Conservation (phyloP, 2,888 invertebrate genomes). For the Volucella bombylans region DNA sequence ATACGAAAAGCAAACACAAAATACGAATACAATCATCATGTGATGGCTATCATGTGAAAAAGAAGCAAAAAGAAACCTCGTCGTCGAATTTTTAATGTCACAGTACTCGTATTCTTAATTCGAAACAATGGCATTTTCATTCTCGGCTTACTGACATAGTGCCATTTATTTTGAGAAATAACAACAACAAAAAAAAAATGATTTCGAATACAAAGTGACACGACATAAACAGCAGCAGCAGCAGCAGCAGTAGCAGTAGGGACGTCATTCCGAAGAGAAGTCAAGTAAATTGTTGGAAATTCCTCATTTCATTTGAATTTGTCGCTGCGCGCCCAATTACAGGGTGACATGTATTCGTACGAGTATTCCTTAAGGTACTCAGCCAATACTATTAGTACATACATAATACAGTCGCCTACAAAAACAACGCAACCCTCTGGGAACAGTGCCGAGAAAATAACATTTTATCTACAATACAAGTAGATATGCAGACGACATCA, state of each 20-base stretch:
- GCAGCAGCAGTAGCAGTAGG: neutral
- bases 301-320: slow-evolving; percentile 42
- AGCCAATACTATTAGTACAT: neutral
- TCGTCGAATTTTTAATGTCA: slow-evolving; percentile 29
- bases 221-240: slow-evolving; percentile 31
- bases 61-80: neutral
- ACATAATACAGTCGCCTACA: neutral
- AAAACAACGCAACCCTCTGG: slow-evolving; percentile 31
- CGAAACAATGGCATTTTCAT: slow-evolving; percentile 56
- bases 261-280: slow-evolving; percentile 36
- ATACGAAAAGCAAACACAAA: neutral
- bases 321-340: slow-evolving; percentile 8
- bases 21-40: slow-evolving; percentile 13
- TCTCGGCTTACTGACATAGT: slow-evolving; percentile 73
- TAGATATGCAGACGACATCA: slow-evolving; percentile 55
- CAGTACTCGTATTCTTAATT: neutral
- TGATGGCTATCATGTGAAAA: slow-evolving; percentile 15
- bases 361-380: no score
- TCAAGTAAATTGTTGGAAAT: slow-evolving; percentile 46
- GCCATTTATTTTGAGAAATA: slow-evolving; percentile 65
- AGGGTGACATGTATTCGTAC: neutral
- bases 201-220: slow-evolving; percentile 61
- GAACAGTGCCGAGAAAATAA: neutral
- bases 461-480: slow-evolving; percentile 21
- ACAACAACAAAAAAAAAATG: slow-evolving; percentile 45